Conservation (phyloP, 2,888 invertebrate genomes). For the Embidobia sp. region DNA sequence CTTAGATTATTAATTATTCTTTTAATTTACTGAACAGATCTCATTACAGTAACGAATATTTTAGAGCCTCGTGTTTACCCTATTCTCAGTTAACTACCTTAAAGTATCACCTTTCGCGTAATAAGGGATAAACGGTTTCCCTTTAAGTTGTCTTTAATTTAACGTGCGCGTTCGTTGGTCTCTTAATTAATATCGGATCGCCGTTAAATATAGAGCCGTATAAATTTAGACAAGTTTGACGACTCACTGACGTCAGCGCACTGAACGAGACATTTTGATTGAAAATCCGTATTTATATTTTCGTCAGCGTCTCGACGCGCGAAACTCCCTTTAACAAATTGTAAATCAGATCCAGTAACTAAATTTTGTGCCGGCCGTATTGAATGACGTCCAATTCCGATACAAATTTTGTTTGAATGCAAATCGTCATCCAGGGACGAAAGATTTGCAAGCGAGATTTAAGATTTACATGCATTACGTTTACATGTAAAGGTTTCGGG, state of each 20-base stretch:
- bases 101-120: too few species aligned
- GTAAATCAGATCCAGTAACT: slow-evolving; percentile 3
- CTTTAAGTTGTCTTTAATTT: slow-evolving; percentile 9
- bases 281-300: background rate
- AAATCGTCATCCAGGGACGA: slow-evolving; percentile 5
- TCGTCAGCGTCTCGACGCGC: too few species aligned
- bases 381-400: slow-evolving; percentile 10
- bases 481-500: background rate
- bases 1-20: too few species aligned
- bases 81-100: too few species aligned
- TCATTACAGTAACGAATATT: too few species aligned
- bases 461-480: slow-evolving; percentile 8
- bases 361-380: background rate
- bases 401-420: slow-evolving; percentile 19
- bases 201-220: background rate
- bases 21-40: too few species aligned
- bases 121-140: too few species aligned
- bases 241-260: background rate
- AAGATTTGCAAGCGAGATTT: slow-evolving; percentile 13
- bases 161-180: slow-evolving; percentile 1
- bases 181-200: slow-evolving; percentile 2
- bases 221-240: slow-evolving; percentile 5
- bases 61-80: too few species aligned
- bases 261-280: background rate
- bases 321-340: background rate